Conservation (phyloP, 2,888 invertebrate genomes). For the Limnephilus rhombicus region DNA sequence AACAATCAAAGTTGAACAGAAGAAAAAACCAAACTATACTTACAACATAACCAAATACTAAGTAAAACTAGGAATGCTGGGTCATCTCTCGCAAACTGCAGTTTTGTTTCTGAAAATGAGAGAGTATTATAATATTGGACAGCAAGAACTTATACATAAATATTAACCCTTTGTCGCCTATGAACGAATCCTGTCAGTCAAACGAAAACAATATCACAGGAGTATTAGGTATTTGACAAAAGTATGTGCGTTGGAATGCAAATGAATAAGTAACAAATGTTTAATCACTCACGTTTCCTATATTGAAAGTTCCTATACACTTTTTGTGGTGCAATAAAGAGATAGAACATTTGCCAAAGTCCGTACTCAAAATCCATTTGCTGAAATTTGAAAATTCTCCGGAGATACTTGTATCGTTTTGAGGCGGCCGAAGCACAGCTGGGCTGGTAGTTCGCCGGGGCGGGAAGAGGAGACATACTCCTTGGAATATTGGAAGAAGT, state of each 20-base stretch:
- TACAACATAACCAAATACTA: constrained; percentile 89
- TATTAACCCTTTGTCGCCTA: neutral
- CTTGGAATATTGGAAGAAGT: constrained; percentile 73
- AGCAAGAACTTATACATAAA: neutral
- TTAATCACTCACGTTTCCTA: constrained; percentile 90
- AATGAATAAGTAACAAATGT: neutral
- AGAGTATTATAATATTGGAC: neutral
- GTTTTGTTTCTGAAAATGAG: constrained; percentile 91
- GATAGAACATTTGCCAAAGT: constrained; percentile 98
- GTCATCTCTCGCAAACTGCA: constrained; percentile 99
- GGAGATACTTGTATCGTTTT: constrained; percentile 91
- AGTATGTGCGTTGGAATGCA: constrained; percentile 22
- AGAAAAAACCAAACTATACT: constrained; percentile 70
- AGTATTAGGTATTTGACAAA: neutral
- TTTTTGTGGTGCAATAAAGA: constrained; percentile 96
- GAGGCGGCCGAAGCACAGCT: constrained; percentile 88
- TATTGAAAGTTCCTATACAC: constrained; percentile 98
- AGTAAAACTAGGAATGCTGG: constrained; percentile 98
- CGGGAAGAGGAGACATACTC: constrained; percentile 82
- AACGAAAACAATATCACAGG: neutral
- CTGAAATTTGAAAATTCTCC: constrained; percentile 91
- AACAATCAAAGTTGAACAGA: neutral
- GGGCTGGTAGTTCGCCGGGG: constrained; percentile 82
- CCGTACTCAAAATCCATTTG: constrained; percentile 99
- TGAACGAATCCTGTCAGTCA: too few relatives aligned